phyloP scores from a whole-genome alignment of 2,797 vertebrate species.

The Babyrousa celebensis region DNA sequence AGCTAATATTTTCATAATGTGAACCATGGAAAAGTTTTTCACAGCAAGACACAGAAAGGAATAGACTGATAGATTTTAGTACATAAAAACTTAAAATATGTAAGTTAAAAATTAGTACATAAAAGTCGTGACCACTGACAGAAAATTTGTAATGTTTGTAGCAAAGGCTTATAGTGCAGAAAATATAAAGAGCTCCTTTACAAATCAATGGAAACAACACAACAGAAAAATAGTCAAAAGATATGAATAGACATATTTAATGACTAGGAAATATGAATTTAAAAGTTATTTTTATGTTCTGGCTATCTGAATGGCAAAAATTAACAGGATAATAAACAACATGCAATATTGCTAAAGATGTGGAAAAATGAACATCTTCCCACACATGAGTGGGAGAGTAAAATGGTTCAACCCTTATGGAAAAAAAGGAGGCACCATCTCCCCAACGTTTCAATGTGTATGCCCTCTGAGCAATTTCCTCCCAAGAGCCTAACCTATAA shows the following conservation, averaged over 20 bases:
- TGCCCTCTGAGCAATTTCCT: not conserved
- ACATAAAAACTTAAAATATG: not conserved
- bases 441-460: not conserved
- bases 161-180: not conserved
- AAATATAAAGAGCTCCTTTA: not conserved
- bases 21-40: conserved; percentile 4
- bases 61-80: not conserved
- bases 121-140: not conserved
- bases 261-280: not conserved
- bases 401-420: not conserved
- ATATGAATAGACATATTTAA: not conserved
- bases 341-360: not conserved
- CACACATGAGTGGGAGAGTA: not conserved
- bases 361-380: conserved; percentile 21
- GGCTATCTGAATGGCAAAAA: not conserved
- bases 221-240: not conserved
- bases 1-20: conserved; percentile 31
- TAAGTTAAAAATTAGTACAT: not conserved
- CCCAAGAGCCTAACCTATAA: not conserved
- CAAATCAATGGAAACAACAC: not conserved
- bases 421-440: not conserved
- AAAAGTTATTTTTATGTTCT: not conserved
- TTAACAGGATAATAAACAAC: not conserved
- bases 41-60: conserved; percentile 48
- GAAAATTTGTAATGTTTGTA: not conserved